A percentile compares a stretch with the other conserved stretches of the same genome.
These are phyloP conservation scores for Anhinga anhinga DNA, from an alignment of 2,113 vertebrate genomes.

Conservation along the genomic window DNA sequence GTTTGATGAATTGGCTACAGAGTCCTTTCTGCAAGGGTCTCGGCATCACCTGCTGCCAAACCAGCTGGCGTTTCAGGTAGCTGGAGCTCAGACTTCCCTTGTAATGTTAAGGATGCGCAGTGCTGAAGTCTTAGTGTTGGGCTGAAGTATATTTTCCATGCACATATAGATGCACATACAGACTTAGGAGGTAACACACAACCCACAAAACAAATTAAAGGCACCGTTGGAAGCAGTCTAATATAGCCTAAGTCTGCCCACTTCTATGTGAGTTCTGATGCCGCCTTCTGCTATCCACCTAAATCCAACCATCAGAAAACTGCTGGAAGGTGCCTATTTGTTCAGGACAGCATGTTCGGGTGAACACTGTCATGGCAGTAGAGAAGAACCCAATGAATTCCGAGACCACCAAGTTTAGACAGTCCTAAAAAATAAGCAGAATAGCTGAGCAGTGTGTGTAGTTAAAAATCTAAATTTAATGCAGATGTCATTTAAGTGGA, in stretches of 20 bases:
- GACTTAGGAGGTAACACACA: neutral
- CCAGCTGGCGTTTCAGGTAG: neutral
- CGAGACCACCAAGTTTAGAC: neutral
- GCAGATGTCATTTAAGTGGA: neutral
- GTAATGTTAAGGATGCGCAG: neutral
- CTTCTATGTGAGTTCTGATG: neutral
- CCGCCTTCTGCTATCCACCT: neutral
- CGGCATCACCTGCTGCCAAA: fast-evolving
- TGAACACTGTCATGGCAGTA: neutral
- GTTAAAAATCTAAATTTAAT: neutral
- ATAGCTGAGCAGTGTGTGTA: neutral
- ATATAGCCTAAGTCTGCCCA: neutral
- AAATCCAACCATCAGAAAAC: neutral
- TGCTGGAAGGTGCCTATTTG: neutral
- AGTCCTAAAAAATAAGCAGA: neutral
- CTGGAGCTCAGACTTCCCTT: neutral
- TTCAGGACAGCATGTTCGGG: neutral
- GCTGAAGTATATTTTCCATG: neutral
- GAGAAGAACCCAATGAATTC: neutral
- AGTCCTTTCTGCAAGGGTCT: neutral
- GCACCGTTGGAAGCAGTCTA: neutral
- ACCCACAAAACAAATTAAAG: neutral
- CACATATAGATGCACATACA: neutral
- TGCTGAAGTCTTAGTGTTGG: neutral
- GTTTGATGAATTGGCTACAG: neutral